Conservation (phyloP, 2,797 vertebrate genomes). For the Coendou prehensilis region DNA sequence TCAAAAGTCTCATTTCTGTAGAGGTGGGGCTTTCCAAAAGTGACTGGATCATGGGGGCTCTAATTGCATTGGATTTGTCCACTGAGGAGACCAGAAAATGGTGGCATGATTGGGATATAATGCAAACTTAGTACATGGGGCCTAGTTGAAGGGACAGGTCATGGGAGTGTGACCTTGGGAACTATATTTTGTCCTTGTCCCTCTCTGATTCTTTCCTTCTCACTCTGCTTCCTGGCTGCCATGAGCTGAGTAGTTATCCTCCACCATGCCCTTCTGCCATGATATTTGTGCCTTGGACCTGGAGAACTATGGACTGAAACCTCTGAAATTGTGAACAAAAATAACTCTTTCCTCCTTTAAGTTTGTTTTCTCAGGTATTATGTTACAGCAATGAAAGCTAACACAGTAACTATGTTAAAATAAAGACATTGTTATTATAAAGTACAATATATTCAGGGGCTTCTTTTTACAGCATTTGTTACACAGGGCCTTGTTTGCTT, state of each 20-base stretch:
- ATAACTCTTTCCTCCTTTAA: background rate
- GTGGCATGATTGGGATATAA: too few species aligned
- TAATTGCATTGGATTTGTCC: background rate
- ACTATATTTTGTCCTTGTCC: background rate
- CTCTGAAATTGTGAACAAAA: background rate
- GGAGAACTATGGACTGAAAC: background rate
- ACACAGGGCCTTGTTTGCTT: background rate
- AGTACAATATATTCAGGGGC: background rate
- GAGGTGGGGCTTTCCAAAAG: background rate
- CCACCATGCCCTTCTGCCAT: background rate
- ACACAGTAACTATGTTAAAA: background rate
- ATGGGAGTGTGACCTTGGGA: background rate
- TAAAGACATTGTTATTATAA: background rate
- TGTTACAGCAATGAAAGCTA: background rate
- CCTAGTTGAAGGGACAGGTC: too few species aligned
- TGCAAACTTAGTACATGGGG: background rate
- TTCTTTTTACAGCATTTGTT: background rate
- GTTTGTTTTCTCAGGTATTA: background rate
- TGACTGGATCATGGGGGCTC: background rate
- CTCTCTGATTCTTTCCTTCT: background rate
- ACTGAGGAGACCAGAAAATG: background rate
- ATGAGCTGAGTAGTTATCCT: background rate
- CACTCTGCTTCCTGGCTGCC: background rate
- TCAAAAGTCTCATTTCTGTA: background rate
- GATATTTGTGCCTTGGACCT: background rate